Evolutionary conservation across 1,140 invertebrate species (phyloP), one percentile per base, ranked within the genome.

Genomic region (Drosophila suzukii): DNA sequence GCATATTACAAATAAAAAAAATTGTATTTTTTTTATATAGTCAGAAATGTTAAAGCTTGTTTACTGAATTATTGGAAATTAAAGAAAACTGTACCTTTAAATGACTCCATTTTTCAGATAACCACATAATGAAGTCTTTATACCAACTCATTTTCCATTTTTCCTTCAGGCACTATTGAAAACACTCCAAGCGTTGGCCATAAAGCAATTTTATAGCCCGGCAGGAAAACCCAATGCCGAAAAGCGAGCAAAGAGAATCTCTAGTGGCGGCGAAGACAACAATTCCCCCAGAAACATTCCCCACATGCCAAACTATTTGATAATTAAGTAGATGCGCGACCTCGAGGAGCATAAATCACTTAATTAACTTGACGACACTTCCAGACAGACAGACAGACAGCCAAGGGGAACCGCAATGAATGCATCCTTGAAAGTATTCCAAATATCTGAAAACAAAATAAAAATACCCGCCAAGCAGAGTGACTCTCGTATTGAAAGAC

Each of bases 261-360:
- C 66, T 44, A 44, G 41, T 46, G 46, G 38, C 47, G 47, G n/a
- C 30, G 36, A 36, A 65, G 60, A 30, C 51, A 80, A 80, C 70
- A 83, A 83, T 80, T 86, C 79, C 75, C 70, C 46, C 61, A 50
- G 59, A 81, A 89, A 89, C 77, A 89, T 89, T 89, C 85, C 77
- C 66, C 63, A 81, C 79, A 90, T 89, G 81, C 84, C 84, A 89
- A 82, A 89, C 77, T 90, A 89, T 89, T 89, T 89, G 84, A 89
- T 89, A 89, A 89, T 89, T 89, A 89, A 89, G 84, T 89, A 89
- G 84, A 89, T 78, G 73, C 81, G 81, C 85, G 85, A 89, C 84
- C 85, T 90, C 85, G 68, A 84, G 47, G 77, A 68, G 77, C 80
- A 90, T 89, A 89, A 89, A 89, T 89, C 84, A 89, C 84, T 89